Evolutionary conservation across 1,140 invertebrate species (phyloP).

Genomic region (Sitobion miscanthi): DNA sequence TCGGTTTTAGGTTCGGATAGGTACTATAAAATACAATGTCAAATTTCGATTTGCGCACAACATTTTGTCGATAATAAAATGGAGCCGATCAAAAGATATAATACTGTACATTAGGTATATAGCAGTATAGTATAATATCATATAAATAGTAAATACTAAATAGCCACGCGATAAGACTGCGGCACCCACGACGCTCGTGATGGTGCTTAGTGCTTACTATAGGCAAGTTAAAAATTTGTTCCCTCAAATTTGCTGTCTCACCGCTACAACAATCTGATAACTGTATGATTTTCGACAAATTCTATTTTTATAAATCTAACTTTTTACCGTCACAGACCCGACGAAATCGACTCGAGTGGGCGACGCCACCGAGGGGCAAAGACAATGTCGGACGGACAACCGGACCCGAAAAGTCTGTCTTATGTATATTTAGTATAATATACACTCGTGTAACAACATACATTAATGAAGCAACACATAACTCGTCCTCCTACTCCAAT

Average conservation of each 20-base stretch:
- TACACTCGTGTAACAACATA: background rate
- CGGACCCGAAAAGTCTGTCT: background rate
- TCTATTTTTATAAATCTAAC: background rate
- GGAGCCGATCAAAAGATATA: background rate
- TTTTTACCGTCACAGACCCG: background rate
- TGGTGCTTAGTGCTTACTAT: too few relatives aligned
- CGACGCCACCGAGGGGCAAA: background rate
- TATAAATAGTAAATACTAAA: background rate
- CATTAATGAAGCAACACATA: conserved; percentile 39
- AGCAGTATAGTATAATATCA: too few relatives aligned
- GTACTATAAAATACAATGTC: background rate
- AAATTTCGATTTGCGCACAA: background rate
- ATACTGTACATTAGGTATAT: too few relatives aligned
- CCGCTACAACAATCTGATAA: background rate
- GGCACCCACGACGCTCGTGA: too few relatives aligned
- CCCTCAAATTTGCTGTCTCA: background rate
- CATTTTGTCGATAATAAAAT: background rate
- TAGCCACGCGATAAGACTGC: background rate
- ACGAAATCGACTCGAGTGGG: background rate
- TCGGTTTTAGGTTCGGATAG: background rate
- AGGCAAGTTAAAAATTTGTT: too few relatives aligned
- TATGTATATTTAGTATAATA: too few relatives aligned
- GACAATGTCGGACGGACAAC: conserved; percentile 25
- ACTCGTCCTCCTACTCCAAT: conserved; percentile 50
- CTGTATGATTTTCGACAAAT: background rate